Percentiles rank a stretch among this genome's conserved stretches.
Conservation (phyloP, 2,888 invertebrate genomes). For the Stegophylla sp. region DNA sequence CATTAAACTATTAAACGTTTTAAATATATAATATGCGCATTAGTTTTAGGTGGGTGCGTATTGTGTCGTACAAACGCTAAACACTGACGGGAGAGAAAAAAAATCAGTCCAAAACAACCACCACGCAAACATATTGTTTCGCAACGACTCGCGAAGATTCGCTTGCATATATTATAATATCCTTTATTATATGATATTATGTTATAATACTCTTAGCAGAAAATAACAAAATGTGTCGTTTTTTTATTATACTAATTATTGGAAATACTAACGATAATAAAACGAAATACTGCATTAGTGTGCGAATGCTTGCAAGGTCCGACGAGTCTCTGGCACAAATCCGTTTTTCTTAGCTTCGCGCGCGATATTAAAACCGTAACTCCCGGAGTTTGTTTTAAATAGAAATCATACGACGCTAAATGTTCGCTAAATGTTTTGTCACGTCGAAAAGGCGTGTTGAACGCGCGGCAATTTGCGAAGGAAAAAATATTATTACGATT, state of each 20-base stretch:
- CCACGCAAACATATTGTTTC: too few relatives aligned
- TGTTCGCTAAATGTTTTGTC: neutral
- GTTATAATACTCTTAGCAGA: too few relatives aligned
- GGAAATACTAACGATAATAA: neutral
- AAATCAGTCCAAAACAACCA: too few relatives aligned
- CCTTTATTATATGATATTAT: too few relatives aligned
- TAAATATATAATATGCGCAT: too few relatives aligned
- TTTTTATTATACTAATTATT: neutral
- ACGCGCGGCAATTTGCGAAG: neutral
- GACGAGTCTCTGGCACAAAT: constrained; percentile 26
- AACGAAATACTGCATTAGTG: neutral
- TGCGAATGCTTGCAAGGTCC: neutral
- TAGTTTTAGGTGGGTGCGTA: too few relatives aligned
- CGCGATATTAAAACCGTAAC: neutral
- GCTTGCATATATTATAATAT: too few relatives aligned
- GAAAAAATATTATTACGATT: constrained; percentile 9
- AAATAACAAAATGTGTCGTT: too few relatives aligned
- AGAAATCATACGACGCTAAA: neutral
- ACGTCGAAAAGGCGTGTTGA: neutral
- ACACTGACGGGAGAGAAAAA: too few relatives aligned
- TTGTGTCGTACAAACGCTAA: too few relatives aligned
- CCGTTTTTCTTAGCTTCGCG: neutral
- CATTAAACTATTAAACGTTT: too few relatives aligned
- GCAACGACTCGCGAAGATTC: too few relatives aligned
- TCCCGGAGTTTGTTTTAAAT: neutral